Evolutionary conservation across 2,888 invertebrate genomes (phyloP), one percentile per base, ranked within the genome.

Genomic region (Teleogryllus oceanicus): DNA sequence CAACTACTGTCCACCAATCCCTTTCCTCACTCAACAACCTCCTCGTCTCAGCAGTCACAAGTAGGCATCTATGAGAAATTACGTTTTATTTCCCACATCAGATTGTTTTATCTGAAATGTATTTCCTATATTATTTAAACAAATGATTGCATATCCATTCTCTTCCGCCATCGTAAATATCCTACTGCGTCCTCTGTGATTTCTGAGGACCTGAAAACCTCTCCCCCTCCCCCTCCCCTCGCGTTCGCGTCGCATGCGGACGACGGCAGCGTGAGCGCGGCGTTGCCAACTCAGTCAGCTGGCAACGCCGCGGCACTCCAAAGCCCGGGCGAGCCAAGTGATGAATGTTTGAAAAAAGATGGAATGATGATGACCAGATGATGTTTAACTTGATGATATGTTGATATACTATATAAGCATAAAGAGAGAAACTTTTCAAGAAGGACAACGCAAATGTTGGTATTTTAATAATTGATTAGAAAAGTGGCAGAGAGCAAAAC

Each of bases 391-490:
- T 62, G 62, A 62, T 62, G 62, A 13, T 62, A 62, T 62, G 62
- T 62, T 13, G 62, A 62, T 62, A 62, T 62, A 62, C n/a, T 18
- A 13, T 62, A n/a, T 62, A 62, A 62, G 62, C 62, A 62, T 62
- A n/a, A 62, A 62, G 62, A 62, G 62, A 62, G n/a, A 62, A 62
- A 62, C 62, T 62, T 62, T 62, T 62, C 62, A 62, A 13, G n/a
- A 62, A 18, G 62, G 62, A 62, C 62, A 62, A 62, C 62, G n/a
- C 62, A 62, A 62, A 62, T 62, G 62, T 62, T 62, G 62, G 62
- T 62, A 62, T 62, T 62, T 62, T 62, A 62, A 62, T 62, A 18
- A 62, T n/a, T 62, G 62, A 62, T 62, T 18, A 62, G 62, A n/a
- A 62, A 62, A 62, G 62, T 62, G 62, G 62, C 62, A n/a, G 62